Percentiles rank a stretch among this genome's conserved stretches.
Conservation (phyloP, 2,797 vertebrate genomes). For the Cetoscarus ocellatus region DNA sequence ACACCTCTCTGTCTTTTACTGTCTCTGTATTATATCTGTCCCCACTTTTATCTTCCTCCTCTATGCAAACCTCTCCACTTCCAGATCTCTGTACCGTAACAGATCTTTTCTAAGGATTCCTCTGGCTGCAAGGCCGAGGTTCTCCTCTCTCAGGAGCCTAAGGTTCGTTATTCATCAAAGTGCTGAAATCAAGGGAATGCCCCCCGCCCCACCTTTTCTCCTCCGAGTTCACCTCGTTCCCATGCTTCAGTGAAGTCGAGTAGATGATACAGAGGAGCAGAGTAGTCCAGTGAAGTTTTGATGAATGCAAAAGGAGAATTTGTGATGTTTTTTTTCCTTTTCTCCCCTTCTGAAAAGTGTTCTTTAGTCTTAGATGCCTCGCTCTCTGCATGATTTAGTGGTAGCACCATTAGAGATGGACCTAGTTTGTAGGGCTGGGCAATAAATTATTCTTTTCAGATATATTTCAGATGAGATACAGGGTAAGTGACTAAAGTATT, state of each 20-base stretch:
- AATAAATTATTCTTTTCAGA: no score
- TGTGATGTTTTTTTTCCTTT: conserved; percentile 6
- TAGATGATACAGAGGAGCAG: conserved; percentile 37
- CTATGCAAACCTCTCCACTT: conserved; percentile 69
- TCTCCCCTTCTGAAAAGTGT: neutral
- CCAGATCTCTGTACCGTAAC: conserved; percentile 96
- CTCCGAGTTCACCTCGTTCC: conserved; percentile 37
- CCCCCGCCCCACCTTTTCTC: conserved; percentile 15
- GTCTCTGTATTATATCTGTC: conserved; percentile 70
- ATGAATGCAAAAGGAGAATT: conserved; percentile 50
- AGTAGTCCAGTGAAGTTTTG: conserved; percentile 19
- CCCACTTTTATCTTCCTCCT: conserved; percentile 75
- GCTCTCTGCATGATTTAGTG: conserved; percentile 64
- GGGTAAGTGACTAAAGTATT: no score
- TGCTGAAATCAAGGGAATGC: conserved; percentile 66
- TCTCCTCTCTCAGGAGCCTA: conserved; percentile 98
- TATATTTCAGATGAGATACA: no score
- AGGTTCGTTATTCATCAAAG: conserved; percentile 88
- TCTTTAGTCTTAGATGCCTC: conserved; percentile 23
- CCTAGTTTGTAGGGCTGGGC: no score
- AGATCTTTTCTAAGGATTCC: conserved; percentile 97
- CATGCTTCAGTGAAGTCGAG: conserved; percentile 46
- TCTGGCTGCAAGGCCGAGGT: conserved; percentile 94
- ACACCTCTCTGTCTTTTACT: conserved; percentile 44
- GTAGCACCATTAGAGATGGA: conserved; percentile 22